Evolutionary conservation across 2,797 vertebrate genomes (phyloP).

Genomic region (Lepidocolaptes lacrymiger): DNA sequence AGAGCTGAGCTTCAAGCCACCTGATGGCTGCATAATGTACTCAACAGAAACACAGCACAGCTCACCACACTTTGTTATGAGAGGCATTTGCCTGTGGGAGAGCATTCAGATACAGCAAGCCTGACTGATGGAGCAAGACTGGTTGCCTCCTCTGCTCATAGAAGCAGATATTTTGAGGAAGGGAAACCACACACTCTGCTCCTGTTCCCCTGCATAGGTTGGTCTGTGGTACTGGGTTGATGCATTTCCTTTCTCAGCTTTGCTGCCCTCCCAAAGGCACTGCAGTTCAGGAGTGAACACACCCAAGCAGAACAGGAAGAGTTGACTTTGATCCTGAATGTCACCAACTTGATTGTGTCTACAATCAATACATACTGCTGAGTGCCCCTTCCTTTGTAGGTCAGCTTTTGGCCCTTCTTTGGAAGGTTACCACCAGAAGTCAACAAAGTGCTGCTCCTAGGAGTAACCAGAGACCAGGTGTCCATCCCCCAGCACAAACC

Average conservation of each 20-base stretch:
- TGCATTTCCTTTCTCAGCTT: neutral
- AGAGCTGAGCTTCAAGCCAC: neutral
- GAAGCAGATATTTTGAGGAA: neutral
- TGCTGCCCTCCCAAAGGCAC: neutral
- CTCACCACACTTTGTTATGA: neutral
- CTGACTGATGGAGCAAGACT: neutral
- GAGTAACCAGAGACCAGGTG: neutral
- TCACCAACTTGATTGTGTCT: neutral
- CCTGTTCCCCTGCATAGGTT: rapidly evolving
- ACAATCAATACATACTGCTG: neutral
- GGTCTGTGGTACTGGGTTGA: neutral
- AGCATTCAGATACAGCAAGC: neutral
- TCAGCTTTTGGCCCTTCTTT: neutral
- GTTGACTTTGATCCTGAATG: neutral
- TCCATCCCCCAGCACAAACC: neutral
- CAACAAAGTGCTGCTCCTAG: neutral
- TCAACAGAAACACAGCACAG: neutral
- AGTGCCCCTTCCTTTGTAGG: neutral
- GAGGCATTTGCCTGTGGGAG: neutral
- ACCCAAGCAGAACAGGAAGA: neutral
- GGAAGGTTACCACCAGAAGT: neutral
- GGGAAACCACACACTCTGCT: neutral
- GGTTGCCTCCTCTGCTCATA: neutral
- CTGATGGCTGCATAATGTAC: neutral
- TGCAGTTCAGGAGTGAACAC: neutral